phyloP scores from a whole-genome alignment of 2,113 vertebrate species.

The Pycnonotus jocosus region DNA sequence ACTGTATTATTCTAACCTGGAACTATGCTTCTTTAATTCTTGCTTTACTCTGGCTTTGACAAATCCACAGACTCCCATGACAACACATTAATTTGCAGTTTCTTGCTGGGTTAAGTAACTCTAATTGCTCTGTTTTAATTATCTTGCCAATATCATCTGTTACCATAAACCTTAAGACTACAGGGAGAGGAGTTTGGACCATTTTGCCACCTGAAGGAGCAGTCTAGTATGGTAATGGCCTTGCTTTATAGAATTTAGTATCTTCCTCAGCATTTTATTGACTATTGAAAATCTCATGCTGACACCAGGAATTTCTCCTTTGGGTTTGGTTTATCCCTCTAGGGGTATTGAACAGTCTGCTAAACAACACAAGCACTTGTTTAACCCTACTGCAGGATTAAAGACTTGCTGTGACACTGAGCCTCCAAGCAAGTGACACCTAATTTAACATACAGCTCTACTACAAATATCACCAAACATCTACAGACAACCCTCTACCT shows the following conservation, averaged over 20 bases:
- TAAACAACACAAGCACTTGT: not conserved
- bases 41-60: not conserved
- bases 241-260: not conserved
- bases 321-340: not conserved
- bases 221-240: not conserved
- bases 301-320: not conserved
- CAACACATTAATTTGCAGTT: not conserved
- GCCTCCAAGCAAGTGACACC: not conserved
- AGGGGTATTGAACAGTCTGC: not conserved
- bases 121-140: not conserved
- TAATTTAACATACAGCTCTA: not conserved
- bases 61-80: not conserved
- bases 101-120: not conserved
- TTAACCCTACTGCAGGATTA: not conserved
- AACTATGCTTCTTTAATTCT: not conserved
- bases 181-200: not conserved
- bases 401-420: not conserved
- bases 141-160: not conserved
- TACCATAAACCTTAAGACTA: not conserved
- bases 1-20: not conserved
- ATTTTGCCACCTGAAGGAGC: not conserved
- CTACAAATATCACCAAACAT: not conserved
- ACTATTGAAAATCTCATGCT: not conserved
- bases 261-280: not conserved
- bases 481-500: not conserved